Base-by-base conservation (phyloP, 2,113 vertebrate genomes). In the Salvator merianae region DNA sequence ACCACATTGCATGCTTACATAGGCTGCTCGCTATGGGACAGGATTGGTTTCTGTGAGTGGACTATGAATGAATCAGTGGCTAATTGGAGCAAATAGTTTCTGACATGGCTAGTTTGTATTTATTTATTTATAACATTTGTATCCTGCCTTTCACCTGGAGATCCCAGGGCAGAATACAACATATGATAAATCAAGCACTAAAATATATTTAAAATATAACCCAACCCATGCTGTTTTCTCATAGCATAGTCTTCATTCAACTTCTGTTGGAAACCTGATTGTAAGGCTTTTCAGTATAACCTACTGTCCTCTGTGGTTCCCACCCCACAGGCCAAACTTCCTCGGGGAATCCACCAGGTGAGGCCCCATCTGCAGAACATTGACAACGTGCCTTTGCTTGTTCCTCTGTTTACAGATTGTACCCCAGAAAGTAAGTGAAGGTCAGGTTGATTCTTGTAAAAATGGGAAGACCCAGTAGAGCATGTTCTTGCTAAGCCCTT, bases 321-420 rank as follows among this genome's bases (percentile, higher is more conserved):
- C 90, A 80, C 66, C 53, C 79, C 92, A 63, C 94, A 99, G 99
- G 99, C 98, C 91, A 99, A 99, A 93, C 97, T 99, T 24, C 99
- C 99, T 75, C 97, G 99, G 59, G 99, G 99, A 26, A 99, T 99
- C 94, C 98, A 99, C 91, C 98, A 99, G 93, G 98, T 99, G 83
- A 97, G 98, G 81, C 99, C 99, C 88, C 99, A 99, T 91, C 93
- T 99, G 91, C 98, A 99, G 93, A 99, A 99, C 95, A 99, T 99
- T 1, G 99, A 99, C 94, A 99, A 99, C 0, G 99, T 99, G 92
- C 99, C 99, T 94, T 96, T 99, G 85, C 93, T 99, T 75, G 99
- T 99, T 88, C 99, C 99, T 2, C 98, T 99, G 82, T 99, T 99
- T 94, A 99, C 98, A 2, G 99, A 99, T 96, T 99, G 98, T 89